Percentiles rank a stretch among this genome's conserved stretches.
These are phyloP conservation scores for Parascotia fuliginaria DNA, from an alignment of 2,888 invertebrate genomes.

Conservation along the genomic window DNA sequence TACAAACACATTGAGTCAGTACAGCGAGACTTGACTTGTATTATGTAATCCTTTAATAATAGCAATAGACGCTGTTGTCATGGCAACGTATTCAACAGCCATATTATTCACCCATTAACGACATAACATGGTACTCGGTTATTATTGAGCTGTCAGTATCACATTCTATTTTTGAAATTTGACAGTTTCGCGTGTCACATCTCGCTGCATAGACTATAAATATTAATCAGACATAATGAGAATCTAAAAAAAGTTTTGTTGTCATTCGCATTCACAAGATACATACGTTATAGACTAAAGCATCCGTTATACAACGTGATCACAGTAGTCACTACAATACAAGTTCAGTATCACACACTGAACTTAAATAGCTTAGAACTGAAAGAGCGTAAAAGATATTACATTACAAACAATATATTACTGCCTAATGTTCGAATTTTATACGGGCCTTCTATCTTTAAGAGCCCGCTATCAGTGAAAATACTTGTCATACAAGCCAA, in stretches of 20 bases:
- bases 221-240: not conserved
- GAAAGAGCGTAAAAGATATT: not conserved
- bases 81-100: not conserved
- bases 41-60: not conserved
- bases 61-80: not conserved
- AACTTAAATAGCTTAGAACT: constrained; percentile 1
- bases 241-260: not conserved
- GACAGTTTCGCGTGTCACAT: not conserved
- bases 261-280: not conserved
- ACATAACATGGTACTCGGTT: not conserved
- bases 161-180: not conserved
- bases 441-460: not conserved
- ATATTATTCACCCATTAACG: not conserved
- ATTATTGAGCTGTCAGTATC: not conserved
- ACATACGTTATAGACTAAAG: constrained; percentile 1
- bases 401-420: not conserved
- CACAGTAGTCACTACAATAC: constrained; percentile 6
- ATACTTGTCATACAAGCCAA: not conserved
- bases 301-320: constrained; percentile 5
- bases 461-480: not conserved
- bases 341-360: constrained; percentile 8
- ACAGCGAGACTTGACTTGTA: not conserved
- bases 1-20: not conserved
- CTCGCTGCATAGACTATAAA: not conserved
- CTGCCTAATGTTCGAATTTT: not conserved